Evolutionary conservation across 2,888 invertebrate genomes (phyloP), one percentile per base, ranked within the genome.

Genomic region (Panzeria rudis): DNA sequence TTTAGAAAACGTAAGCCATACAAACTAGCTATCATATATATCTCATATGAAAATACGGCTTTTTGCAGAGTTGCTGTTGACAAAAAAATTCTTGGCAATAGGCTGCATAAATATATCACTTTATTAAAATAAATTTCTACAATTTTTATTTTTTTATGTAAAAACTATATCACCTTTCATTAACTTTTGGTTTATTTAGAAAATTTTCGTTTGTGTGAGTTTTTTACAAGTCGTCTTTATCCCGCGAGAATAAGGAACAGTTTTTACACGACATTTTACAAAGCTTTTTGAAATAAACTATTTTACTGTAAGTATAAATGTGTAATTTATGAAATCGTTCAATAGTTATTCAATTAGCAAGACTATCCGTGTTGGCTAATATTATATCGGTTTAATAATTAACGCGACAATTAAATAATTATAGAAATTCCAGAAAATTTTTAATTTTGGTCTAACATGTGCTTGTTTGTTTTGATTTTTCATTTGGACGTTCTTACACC

Each of bases 381-480:
- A 29, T 29, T 54, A 20, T 4, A 54, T 15, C 7, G 5, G 4
- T 54, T 54, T 5, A 15, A 29, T 25, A 25, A 23, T 13, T 13
- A 25, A 13, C 7, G n/a, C 35, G 8, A 5, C 4, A 29, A 17
- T 15, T 17, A 32, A 32, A 23, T 38, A 54, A 56, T 17, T 54
- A 41, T n/a, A 32, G 23, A 38, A 38, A 54, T 2, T 17, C 3
- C 6, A 11, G 7, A 44, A 47, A 32, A 47, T 8, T 44, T 7
- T 8, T 15, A 7, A 44, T 3, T 5, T 32, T 66, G 56, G 44
- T 44, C n/a, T 41, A 25, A 41, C 47, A 78, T 61, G 69, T 69
- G 78, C 25, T 20, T 20, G 59, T 77, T 69, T 69, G 59, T 69
- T 69, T 69, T 69, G 76, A 7, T 50, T 68, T 59, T 25, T 52